Evolutionary conservation across 1,140 invertebrate genomes (phyloP).

Genomic region (Dendrolimus punctatus): DNA sequence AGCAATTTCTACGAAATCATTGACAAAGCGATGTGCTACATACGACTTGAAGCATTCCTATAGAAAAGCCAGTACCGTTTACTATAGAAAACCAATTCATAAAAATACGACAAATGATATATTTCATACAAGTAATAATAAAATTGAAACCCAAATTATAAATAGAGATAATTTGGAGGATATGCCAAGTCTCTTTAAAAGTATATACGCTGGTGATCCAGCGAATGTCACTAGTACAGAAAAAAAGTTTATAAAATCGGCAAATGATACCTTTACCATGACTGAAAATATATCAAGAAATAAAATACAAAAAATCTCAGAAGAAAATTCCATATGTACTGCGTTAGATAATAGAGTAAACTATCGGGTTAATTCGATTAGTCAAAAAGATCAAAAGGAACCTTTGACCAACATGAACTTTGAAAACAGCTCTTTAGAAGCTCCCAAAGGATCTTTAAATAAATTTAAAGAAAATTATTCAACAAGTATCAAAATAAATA

Average conservation of each 20-base stretch:
- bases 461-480: neutral
- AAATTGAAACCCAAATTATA: slow-evolving; percentile 1
- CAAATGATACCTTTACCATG: slow-evolving; percentile 17
- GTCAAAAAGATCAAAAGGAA: slow-evolving; percentile 9
- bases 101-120: slow-evolving; percentile 13
- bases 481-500: neutral
- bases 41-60: slow-evolving; percentile 13
- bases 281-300: slow-evolving; percentile 10
- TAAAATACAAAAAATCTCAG: neutral
- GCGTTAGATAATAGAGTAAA: neutral
- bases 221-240: slow-evolving; percentile 14
- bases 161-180: slow-evolving; percentile 13
- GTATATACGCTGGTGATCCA: slow-evolving; percentile 21
- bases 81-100: slow-evolving; percentile 16
- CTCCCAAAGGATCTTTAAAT: slow-evolving; percentile 3
- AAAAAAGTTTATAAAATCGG: slow-evolving; percentile 8
- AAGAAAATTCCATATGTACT: too few relatives aligned
- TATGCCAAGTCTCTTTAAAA: slow-evolving; percentile 25
- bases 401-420: slow-evolving; percentile 18
- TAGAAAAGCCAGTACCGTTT: slow-evolving; percentile 14
- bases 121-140: neutral
- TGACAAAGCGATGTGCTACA: slow-evolving; percentile 28
- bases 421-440: slow-evolving; percentile 13
- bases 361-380: slow-evolving; percentile 1
- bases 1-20: slow-evolving; percentile 30